Base-by-base conservation (phyloP, 2,888 invertebrate genomes). In the Acleris emargana region DNA sequence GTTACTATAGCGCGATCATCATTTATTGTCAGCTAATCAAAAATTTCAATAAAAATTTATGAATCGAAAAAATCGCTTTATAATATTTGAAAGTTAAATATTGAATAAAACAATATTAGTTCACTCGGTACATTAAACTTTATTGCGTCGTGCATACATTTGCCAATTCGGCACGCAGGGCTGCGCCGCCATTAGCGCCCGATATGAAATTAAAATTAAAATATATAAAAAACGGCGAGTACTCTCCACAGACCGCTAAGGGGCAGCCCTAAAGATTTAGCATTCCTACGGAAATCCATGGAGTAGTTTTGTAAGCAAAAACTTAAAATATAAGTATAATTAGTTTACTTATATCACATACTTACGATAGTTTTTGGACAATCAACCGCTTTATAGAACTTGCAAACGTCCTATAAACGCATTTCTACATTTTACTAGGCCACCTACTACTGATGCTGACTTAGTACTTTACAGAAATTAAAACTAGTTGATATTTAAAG, bases 121-220 rank as follows among this genome's bases (percentile, higher is more conserved):
- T 91, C 91, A 91, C 81, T 87, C 90, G 91, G 85, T 88, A 91
- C 92, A 92, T 92, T 91, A 86, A 86, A 83, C 89, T 91, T 92
- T 89, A 92, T 91, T 84, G 83, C 86, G 80, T 76, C 77, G 88
- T 91, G 92, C 91, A 91, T 91, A 89, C 85, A 91, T 91, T 89
- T 83, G 81, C 83, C 85, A 83, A 91, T 91, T 91, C 88, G 91
- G 83, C 83, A 89, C 89, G 92, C 91, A 89, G 90, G 90, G 91
- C 89, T 89, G 89, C 76, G 80, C 86, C 79, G 82, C 91, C 88
- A 92, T 91, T 91, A 92, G 84, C 89, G 84, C 90, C 83, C 87
- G 90, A 91, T 91, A 91, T 92, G 90, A 92, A 91, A 91, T 91
- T 91, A 90, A 92, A 92, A 91, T 91, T 91, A 91, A 92, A 91